Evolutionary conservation across 2,113 vertebrate genomes (phyloP).

Genomic region (Ameiurus melas): DNA sequence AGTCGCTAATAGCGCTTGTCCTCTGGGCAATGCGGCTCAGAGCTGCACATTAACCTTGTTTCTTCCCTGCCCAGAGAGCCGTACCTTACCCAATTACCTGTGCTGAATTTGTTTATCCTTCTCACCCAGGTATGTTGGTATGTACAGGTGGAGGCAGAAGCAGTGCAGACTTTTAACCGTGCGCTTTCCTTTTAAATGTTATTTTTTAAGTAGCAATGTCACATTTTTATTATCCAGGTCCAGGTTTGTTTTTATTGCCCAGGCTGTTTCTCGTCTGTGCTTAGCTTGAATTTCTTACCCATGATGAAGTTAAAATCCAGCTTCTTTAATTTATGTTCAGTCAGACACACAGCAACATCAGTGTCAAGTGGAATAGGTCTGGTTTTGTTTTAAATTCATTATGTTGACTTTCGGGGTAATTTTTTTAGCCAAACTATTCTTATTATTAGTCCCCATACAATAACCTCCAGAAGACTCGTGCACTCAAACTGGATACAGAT

Average conservation of each 20-base stretch:
- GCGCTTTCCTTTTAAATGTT: not conserved
- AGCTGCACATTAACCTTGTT: conserved; percentile 12
- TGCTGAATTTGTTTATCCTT: not conserved
- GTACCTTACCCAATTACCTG: not conserved
- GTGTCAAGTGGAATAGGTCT: not conserved
- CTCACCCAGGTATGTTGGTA: not conserved
- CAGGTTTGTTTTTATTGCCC: not conserved
- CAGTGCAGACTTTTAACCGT: not conserved
- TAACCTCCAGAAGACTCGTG: not conserved
- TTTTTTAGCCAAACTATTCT: not conserved
- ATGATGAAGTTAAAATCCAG: not conserved
- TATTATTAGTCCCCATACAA: not conserved
- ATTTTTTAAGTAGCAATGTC: not conserved
- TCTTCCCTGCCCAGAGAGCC: not conserved
- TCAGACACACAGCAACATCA: not conserved
- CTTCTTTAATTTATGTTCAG: not conserved
- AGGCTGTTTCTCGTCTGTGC: not conserved
- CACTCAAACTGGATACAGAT: not conserved
- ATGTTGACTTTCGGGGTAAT: not conserved
- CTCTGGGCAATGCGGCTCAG: not conserved
- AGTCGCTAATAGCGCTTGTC: not conserved
- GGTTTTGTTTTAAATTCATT: not conserved
- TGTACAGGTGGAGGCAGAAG: not conserved
- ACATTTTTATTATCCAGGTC: not conserved
- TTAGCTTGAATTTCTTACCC: not conserved